phyloP scores from a whole-genome alignment of 2,888 invertebrate genomes.

The Phortica okadai region DNA sequence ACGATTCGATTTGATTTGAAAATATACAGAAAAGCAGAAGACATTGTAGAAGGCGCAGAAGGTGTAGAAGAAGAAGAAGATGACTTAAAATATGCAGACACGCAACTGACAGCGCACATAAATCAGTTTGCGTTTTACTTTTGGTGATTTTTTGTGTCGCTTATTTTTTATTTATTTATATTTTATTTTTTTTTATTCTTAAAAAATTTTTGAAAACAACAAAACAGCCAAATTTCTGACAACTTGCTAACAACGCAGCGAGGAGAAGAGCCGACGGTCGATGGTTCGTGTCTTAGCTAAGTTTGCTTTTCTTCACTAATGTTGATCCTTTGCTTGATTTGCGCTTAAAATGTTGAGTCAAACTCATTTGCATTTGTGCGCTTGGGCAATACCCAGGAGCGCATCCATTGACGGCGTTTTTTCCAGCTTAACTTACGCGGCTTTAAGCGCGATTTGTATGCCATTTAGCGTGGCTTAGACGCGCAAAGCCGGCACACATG shows the following conservation, averaged over 20 bases:
- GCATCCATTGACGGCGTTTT: constrained; percentile 65
- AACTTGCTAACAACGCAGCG: neutral
- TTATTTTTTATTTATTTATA: too few relatives aligned
- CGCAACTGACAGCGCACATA: neutral
- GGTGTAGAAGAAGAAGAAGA: neutral
- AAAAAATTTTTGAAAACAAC: neutral
- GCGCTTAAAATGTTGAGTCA: constrained; percentile 45
- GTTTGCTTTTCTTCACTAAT: too few relatives aligned
- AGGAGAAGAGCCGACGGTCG: neutral
- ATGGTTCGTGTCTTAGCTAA: neutral
- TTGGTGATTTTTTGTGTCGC: too few relatives aligned
- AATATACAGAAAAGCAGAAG: neutral
- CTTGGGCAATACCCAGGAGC: constrained; percentile 56
- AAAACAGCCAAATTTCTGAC: neutral
- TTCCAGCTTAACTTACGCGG: constrained; percentile 66
- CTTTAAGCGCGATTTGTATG: constrained; percentile 58
- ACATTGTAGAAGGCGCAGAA: neutral
- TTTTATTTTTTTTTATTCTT: neutral
- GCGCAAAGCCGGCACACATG: neutral
- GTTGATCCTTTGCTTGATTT: neutral
- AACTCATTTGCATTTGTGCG: constrained; percentile 41
- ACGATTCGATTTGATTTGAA: neutral
- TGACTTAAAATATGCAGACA: constrained; percentile 20
- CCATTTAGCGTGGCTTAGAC: constrained; percentile 58
- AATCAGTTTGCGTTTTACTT: constrained; percentile 2